Percentiles rank a stretch among this genome's conserved stretches.
Conservation (phyloP, 2,797 vertebrate genomes). For the Gastrophryne carolinensis region DNA sequence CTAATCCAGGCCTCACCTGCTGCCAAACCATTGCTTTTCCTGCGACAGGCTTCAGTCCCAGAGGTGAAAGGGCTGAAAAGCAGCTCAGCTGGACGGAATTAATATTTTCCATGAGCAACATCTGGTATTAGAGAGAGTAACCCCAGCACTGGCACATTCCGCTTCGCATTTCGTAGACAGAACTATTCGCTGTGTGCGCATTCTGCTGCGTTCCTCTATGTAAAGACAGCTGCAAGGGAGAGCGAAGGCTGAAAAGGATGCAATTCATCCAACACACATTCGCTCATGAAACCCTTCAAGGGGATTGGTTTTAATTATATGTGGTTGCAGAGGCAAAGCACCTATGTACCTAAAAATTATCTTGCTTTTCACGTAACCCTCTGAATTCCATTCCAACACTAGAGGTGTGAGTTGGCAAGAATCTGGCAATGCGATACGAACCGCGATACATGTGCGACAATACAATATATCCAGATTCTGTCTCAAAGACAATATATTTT, state of each 20-base stretch:
- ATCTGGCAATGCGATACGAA: too few relatives aligned
- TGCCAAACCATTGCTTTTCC: background rate
- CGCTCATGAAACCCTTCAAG: too few relatives aligned
- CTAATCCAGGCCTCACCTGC: constrained; percentile 12
- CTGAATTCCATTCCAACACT: too few relatives aligned
- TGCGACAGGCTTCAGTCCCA: background rate
- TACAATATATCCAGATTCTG: too few relatives aligned
- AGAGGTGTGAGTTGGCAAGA: too few relatives aligned
- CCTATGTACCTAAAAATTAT: too few relatives aligned
- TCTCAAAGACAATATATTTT: too few relatives aligned
- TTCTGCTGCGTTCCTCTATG: background rate
- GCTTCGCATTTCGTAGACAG: background rate
- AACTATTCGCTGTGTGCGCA: background rate
- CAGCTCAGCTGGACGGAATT: constrained; percentile 6
- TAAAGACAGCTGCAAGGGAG: background rate
- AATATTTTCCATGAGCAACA: constrained; percentile 24
- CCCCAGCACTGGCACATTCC: background rate
- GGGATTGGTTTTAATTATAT: too few relatives aligned
- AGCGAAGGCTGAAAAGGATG: background rate
- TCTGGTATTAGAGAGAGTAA: constrained; percentile 3
- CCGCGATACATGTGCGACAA: too few relatives aligned
- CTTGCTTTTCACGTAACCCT: too few relatives aligned
- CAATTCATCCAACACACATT: too few relatives aligned
- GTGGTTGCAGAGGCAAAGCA: too few relatives aligned
- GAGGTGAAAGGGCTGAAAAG: background rate